Conservation (phyloP, 2,888 invertebrate genomes). For the Scaptomyza flava region DNA sequence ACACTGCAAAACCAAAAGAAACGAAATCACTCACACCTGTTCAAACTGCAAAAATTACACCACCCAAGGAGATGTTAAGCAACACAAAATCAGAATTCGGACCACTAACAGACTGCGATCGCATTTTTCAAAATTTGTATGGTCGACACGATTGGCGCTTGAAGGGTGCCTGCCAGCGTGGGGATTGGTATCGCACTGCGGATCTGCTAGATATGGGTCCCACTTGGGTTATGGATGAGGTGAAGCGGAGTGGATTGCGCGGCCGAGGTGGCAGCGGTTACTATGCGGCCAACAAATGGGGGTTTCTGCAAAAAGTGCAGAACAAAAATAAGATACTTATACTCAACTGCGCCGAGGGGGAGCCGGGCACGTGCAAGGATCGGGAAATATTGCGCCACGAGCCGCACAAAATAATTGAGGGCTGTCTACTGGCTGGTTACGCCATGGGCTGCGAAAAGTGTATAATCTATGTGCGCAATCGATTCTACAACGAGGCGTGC, state of each 20-base stretch:
- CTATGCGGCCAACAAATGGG: slow-evolving; percentile 93
- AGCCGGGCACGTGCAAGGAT: slow-evolving; percentile 99
- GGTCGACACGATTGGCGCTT: slow-evolving; percentile 98
- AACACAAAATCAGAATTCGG: slow-evolving; percentile 88
- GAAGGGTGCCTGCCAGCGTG: slow-evolving; percentile 94
- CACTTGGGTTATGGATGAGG: slow-evolving; percentile 98
- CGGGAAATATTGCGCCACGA: slow-evolving; percentile 99
- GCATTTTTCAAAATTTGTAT: slow-evolving; percentile 98
- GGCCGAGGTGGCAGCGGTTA: slow-evolving; percentile 99
- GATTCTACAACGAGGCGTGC: slow-evolving; percentile 99
- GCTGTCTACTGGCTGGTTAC: slow-evolving; percentile 95
- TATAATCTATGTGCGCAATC: slow-evolving; percentile 99
- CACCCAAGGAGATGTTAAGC: slow-evolving; percentile 85
- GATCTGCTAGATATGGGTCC: slow-evolving; percentile 96
- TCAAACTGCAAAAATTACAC: neutral
- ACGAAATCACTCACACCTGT: neutral
- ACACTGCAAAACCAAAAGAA: neutral
- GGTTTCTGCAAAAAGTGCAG: slow-evolving; percentile 86
- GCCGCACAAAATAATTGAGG: slow-evolving; percentile 97
- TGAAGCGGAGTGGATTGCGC: slow-evolving; percentile 95
- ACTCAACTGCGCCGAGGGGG: slow-evolving; percentile 97
- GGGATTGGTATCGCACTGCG: slow-evolving; percentile 99
- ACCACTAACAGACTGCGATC: slow-evolving; percentile 93
- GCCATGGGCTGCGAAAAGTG: slow-evolving; percentile 98
- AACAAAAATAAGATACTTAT: slow-evolving; percentile 91